Percentiles rank a stretch among this genome's conserved stretches.
Evolutionary conservation across 2,113 vertebrate genomes (phyloP).

Genomic region (Xenopus borealis): DNA sequence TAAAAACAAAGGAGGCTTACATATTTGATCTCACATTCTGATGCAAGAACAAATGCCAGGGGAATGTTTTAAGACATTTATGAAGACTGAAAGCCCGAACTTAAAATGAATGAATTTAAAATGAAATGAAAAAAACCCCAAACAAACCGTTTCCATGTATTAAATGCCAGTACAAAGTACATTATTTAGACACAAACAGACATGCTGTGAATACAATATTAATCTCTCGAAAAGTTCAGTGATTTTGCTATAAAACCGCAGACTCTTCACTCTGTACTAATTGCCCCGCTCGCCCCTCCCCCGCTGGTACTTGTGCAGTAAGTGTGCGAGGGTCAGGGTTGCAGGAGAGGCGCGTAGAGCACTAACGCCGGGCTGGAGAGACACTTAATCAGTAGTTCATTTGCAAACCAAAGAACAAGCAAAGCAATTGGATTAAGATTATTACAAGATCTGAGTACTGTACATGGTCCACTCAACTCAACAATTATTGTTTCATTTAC

Average conservation of each 20-base stretch:
- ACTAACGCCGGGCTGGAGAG: conserved; percentile 68
- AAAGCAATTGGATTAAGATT: conserved; percentile 75
- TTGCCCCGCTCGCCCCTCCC: conserved; percentile 68
- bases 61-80: no score
- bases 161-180: conserved; percentile 50
- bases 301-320: conserved; percentile 70
- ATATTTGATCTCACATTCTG: no score
- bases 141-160: no score
- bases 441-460: conserved; percentile 76
- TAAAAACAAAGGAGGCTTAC: no score
- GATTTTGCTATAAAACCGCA: conserved; percentile 78
- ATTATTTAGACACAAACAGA: conserved; percentile 62
- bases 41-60: no score
- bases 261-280: conserved; percentile 77
- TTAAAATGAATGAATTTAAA: no score
- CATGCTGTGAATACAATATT: conserved; percentile 74
- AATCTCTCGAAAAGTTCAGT: conserved; percentile 80
- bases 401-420: conserved; percentile 80
- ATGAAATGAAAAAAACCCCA: no score
- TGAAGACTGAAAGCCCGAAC: no score
- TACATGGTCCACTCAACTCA: conserved; percentile 64
- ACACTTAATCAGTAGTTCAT: conserved; percentile 80
- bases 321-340: conserved; percentile 69
- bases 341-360: conserved; percentile 61
- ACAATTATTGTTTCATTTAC: conserved; percentile 56